These are phyloP conservation scores for Callipepla squamata DNA, from an alignment of 2,113 vertebrate species.

Conservation along the genomic window DNA sequence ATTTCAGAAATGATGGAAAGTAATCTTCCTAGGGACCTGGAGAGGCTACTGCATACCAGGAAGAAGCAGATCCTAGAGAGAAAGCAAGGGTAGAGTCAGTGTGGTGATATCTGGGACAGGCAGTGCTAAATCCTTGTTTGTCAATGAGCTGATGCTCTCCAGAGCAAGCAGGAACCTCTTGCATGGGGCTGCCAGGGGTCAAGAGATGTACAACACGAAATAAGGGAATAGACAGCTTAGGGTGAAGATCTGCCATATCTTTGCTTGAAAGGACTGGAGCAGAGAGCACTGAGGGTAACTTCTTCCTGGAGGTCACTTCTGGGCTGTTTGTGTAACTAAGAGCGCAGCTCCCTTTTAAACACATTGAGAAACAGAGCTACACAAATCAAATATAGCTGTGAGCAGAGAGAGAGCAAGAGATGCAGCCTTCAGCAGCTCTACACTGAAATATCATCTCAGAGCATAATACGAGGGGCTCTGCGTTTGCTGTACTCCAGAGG, in stretches of 20 bases:
- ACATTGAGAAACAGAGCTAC: background rate
- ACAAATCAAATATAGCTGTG: background rate
- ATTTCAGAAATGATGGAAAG: background rate
- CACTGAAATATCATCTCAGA: rapidly evolving
- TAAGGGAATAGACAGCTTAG: background rate
- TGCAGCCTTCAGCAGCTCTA: background rate
- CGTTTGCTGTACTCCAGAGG: background rate
- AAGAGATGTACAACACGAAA: background rate
- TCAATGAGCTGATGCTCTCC: background rate
- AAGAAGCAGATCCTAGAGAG: background rate
- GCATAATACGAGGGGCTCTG: rapidly evolving
- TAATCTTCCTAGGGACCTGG: background rate
- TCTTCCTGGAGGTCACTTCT: background rate
- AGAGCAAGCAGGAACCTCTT: background rate
- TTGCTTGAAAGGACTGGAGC: background rate
- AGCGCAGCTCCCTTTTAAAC: background rate
- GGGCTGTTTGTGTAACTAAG: rapidly evolving
- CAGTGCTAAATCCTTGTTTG: rapidly evolving
- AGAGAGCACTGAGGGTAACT: background rate
- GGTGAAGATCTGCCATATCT: background rate
- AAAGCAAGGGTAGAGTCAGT: background rate
- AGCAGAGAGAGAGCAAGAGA: background rate
- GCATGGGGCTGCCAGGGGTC: background rate
- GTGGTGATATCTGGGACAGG: background rate
- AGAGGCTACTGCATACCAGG: background rate